A percentile compares a stretch with the other conserved stretches of the same genome.
Conservation (phyloP, 1,140 invertebrate genomes). For the Drosophila auraria region DNA sequence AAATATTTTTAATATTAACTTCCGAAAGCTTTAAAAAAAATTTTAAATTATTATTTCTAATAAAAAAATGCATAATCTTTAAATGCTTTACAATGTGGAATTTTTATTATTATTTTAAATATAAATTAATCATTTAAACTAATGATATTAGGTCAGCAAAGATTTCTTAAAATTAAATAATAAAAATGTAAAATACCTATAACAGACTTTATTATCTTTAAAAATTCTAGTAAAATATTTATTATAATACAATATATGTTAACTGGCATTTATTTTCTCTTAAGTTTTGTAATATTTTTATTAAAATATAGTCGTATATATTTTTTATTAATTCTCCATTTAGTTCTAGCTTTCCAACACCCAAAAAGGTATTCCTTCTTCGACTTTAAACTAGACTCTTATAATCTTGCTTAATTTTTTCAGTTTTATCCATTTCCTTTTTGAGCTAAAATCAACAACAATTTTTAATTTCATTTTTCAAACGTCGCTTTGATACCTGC, state of each 20-base stretch:
- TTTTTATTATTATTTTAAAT: no score
- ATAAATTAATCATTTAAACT: no score
- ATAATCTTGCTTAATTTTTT: conserved; percentile 16
- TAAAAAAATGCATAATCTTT: neutral
- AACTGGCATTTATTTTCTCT: neutral
- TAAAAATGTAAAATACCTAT: no score
- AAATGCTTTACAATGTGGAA: no score
- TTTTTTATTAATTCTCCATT: neutral
- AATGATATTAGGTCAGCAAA: no score
- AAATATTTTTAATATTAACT: neutral
- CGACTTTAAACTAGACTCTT: neutral
- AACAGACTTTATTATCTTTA: no score
- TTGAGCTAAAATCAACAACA: conserved; percentile 68
- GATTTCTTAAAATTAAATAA: no score
- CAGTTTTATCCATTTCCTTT: conserved; percentile 48
- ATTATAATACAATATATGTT: no score
- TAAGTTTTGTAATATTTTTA: neutral
- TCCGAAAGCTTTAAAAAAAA: neutral
- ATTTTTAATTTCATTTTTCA: conserved; percentile 82
- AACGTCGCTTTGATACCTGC: conserved; percentile 83
- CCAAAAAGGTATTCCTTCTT: neutral
- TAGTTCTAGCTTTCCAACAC: accelerated
- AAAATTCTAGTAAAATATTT: no score
- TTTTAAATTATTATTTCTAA: no score
- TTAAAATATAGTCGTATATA: neutral